Base-by-base conservation (phyloP, 2,797 vertebrate genomes). In the Enteromius radiatus region DNA sequence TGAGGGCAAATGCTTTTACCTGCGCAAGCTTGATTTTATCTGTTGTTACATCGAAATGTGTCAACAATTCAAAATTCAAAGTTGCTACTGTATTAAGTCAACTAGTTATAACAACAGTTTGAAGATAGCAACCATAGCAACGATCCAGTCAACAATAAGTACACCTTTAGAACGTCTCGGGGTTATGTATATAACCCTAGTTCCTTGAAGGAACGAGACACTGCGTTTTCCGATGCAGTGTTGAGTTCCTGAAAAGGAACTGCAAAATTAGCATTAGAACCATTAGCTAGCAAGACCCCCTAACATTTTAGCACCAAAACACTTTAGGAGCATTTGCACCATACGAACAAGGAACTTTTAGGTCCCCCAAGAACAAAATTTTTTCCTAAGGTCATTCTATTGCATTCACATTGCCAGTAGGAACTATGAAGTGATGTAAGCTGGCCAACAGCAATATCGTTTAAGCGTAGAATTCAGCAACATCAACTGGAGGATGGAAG, bases 71-170 rank as follows among this genome's bases (percentile, higher is more conserved):
- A 69, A 7, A 17, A 69, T 45, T n/a, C 36, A 45, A 1, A 26
- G 38, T 69, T 45, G 38, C 38, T 43, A 41, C 45, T 31, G 33
- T 67, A 7, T 31, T 36, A 74, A n/a, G 47, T 52, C 19, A 74
- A 54, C 70, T 54, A 52, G 31, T 54, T n/a, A 74, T 15, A 7
- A 31, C 71, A 74, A 54, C 19, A 36, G 5, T 7, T n/a, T 74
- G 19, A 54, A 74, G 31, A 74, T 23, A 74, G 12, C 45, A n/a
- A 74, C 36, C 26, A 17, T 28, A 45, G 43, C 43, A 71, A 69
- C 14, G 0, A 3, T 45, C 6, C 31, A 49, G 68, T 9, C 31
- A 71, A 19, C 43, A 71, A 19, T 45, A 71, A 70, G 14, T 1
- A 73, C 17, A 52, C 19, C 11, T 47, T 71, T 71, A 43, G 41